phyloP scores from a whole-genome alignment of 2,113 vertebrate genomes.

The Paradoxurus hermaphroditus region DNA sequence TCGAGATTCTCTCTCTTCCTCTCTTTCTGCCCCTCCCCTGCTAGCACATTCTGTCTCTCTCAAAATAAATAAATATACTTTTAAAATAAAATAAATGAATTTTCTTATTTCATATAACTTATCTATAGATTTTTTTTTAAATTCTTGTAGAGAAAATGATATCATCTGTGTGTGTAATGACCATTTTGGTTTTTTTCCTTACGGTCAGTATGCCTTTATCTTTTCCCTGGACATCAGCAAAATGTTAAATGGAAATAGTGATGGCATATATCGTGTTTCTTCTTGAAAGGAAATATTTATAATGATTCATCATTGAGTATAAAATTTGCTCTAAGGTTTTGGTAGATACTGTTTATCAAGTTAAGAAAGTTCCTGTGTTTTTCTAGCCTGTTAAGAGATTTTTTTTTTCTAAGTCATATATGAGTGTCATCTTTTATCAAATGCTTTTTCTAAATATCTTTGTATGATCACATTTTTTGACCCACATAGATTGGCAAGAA shows the following conservation, averaged over 20 bases:
- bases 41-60: too few species aligned
- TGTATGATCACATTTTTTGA: slow-evolving; percentile 4
- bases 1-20: too few species aligned
- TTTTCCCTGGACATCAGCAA: neutral
- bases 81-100: neutral
- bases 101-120: neutral
- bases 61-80: too few species aligned
- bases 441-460: slow-evolving; percentile 23
- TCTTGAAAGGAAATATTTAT: neutral
- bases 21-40: too few species aligned
- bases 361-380: neutral
- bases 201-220: neutral
- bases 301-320: neutral
- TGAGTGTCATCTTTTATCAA: neutral
- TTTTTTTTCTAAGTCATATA: neutral
- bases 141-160: neutral
- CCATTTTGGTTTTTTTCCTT: neutral
- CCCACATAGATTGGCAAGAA: neutral
- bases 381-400: neutral
- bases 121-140: neutral
- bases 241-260: neutral
- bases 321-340: neutral
- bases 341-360: neutral
- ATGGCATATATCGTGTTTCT: neutral
- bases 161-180: neutral